Conservation (phyloP, 2,888 invertebrate species). For the Limenitis arthemis region DNA sequence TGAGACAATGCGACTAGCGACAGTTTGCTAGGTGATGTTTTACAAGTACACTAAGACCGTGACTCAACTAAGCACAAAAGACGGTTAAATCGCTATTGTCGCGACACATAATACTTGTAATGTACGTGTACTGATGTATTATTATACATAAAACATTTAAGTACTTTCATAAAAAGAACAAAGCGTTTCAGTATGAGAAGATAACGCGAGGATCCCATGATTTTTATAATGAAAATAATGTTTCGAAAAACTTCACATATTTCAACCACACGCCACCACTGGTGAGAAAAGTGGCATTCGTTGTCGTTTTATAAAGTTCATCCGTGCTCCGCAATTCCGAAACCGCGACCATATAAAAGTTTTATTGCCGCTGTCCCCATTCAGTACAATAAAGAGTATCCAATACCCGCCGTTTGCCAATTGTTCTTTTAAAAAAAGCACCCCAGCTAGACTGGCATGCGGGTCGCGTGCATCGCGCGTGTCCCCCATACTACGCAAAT, state of each 20-base stretch:
- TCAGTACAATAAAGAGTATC: conserved; percentile 32
- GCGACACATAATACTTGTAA: background rate
- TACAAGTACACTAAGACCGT: conserved; percentile 14
- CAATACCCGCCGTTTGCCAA: conserved; percentile 44
- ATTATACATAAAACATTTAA: conserved; percentile 3
- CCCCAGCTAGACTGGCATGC: conserved; percentile 42
- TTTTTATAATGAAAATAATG: conserved; percentile 12
- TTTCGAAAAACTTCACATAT: conserved; percentile 3
- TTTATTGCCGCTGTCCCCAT: conserved; percentile 19
- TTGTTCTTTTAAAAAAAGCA: conserved; percentile 31
- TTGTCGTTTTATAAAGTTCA: conserved; percentile 14
- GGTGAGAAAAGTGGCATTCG: conserved; percentile 9
- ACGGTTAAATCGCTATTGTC: conserved; percentile 3
- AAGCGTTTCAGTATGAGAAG: conserved; percentile 9
- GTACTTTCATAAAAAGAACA: conserved; percentile 10
- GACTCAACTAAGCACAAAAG: conserved; percentile 20
- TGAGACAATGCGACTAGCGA: conserved; percentile 41
- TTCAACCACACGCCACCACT: background rate
- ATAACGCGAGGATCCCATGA: conserved; percentile 10
- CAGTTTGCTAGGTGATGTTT: conserved; percentile 15
- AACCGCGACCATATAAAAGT: conserved; percentile 23
- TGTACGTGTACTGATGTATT: background rate
- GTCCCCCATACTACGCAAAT: conserved; percentile 64
- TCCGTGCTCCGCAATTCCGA: conserved; percentile 14
- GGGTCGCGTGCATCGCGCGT: conserved; percentile 65